Evolutionary conservation across 2,888 invertebrate genomes (phyloP), one percentile per base, ranked within the genome.

Genomic region (Empis livida): DNA sequence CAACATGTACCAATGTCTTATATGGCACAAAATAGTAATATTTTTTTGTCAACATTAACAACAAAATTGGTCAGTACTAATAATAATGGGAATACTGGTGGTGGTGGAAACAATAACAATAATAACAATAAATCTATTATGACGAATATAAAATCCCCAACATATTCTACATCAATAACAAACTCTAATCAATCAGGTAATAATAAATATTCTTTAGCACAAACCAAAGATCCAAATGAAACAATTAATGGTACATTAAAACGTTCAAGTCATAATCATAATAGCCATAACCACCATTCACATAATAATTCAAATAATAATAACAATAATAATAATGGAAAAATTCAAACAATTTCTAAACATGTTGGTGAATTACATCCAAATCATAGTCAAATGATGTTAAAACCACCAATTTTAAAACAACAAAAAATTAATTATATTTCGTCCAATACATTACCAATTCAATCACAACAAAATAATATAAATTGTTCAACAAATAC

Each of bases 1-100:
- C 70, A 69, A 45, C 70, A 69, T 54, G 68, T 69, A 17, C 70
- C 71, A 47, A 70, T 70, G 68, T 66, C 67, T 11, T 70, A 70
- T 49, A 70, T 70, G 68, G 59, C 60, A 17, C 54, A 48, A 42
- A 52, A 56, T 45, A 61, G 57, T 45, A 61, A 57, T 52, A 56
- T 59, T 31, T 61, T 62, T 49, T 55, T 64, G 5, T 57, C 61
- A 32, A 61, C 59, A 5, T 49, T 62, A 5, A 58, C 60, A 46
- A 59, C 57, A 46, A 61, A 62, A 49, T 42, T 60, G 30, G 55
- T 53, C 16, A 59, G 61, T 48, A 58, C 59, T 38, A 54, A 52
- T 43, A 45, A 52, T 17, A 59, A 61, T 48, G 57, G 59, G 38
- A 54, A 53, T 40, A 44, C 15, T 43, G 49, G 10, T 46, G 44